Percentiles rank a stretch among this genome's conserved stretches.
Evolutionary conservation across 2,888 invertebrate species (phyloP).

Genomic region (Rosalia funebris): DNA sequence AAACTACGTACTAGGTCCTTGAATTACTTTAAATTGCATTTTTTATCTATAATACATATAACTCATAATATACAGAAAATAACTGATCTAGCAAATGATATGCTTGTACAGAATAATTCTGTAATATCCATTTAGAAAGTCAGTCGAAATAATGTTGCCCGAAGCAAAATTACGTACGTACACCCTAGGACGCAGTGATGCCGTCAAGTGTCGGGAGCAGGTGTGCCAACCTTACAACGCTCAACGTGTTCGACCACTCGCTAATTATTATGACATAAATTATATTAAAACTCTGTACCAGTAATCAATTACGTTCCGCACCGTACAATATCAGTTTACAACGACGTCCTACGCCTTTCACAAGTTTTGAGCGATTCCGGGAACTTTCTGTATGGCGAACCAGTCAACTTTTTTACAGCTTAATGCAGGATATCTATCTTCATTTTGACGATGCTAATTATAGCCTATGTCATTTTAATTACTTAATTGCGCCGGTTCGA

Average conservation of each 20-base stretch:
- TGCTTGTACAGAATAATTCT: too few relatives aligned
- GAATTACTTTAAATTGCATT: too few relatives aligned
- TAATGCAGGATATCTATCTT: conserved; percentile 45
- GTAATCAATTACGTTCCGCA: conserved; percentile 58
- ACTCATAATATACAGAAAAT: too few relatives aligned
- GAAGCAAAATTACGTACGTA: background rate
- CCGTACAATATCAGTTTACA: conserved; percentile 51
- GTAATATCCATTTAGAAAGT: too few relatives aligned
- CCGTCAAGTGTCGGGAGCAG: conserved; percentile 56
- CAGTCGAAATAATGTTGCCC: background rate
- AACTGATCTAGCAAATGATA: too few relatives aligned
- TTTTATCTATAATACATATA: too few relatives aligned
- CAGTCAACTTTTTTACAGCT: conserved; percentile 23
- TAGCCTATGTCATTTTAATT: conserved; percentile 45
- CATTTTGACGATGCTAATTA: conserved; percentile 42
- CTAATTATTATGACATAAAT: conserved; percentile 63
- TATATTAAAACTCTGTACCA: conserved; percentile 59
- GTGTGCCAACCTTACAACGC: conserved; percentile 50
- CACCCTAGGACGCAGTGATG: conserved; percentile 33
- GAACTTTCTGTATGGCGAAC: conserved; percentile 32
- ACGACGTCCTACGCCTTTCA: conserved; percentile 29
- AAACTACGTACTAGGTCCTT: too few relatives aligned
- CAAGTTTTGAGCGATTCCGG: conserved; percentile 36
- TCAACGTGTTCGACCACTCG: conserved; percentile 56
- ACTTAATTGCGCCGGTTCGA: conserved; percentile 42